A percentile compares a stretch with the other conserved stretches of the same genome.
phyloP scores from a whole-genome alignment of 2,888 invertebrate species.

The Lasius fuliginosus region DNA sequence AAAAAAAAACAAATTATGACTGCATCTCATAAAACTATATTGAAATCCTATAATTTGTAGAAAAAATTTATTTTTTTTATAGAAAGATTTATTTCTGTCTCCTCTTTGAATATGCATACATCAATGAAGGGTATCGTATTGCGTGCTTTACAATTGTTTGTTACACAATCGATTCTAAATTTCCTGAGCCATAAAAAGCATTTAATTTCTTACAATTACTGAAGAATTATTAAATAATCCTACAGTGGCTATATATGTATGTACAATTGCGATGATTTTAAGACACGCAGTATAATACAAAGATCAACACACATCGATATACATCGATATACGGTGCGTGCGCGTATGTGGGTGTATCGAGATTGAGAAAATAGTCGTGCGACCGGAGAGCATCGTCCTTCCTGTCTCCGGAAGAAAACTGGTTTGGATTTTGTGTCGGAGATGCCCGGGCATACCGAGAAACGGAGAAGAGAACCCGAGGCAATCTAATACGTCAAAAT shows the following conservation, averaged over 20 bases:
- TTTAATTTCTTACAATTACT: background rate
- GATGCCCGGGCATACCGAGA: constrained; percentile 43
- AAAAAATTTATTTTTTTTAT: background rate
- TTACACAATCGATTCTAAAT: background rate
- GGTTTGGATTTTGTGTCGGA: constrained; percentile 67
- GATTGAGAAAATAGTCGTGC: constrained; percentile 56
- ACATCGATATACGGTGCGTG: background rate
- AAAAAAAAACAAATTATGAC: background rate
- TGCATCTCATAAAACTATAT: background rate
- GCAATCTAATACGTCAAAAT: constrained; percentile 67
- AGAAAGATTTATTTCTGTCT: background rate
- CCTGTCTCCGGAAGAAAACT: constrained; percentile 63
- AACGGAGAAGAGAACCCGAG: constrained; percentile 39
- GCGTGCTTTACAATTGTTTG: background rate
- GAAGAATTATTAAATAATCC: background rate
- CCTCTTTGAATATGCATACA: background rate
- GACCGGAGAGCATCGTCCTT: constrained; percentile 57
- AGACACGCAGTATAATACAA: background rate
- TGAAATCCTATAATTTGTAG: no score
- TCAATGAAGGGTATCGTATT: background rate
- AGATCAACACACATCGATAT: background rate
- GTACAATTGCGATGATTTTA: background rate
- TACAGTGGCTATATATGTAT: background rate
- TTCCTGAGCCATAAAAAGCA: background rate
- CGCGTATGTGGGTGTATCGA: constrained; percentile 31